Base-by-base conservation (phyloP, 1,140 invertebrate species). In the Nasonia vitripennis region DNA sequence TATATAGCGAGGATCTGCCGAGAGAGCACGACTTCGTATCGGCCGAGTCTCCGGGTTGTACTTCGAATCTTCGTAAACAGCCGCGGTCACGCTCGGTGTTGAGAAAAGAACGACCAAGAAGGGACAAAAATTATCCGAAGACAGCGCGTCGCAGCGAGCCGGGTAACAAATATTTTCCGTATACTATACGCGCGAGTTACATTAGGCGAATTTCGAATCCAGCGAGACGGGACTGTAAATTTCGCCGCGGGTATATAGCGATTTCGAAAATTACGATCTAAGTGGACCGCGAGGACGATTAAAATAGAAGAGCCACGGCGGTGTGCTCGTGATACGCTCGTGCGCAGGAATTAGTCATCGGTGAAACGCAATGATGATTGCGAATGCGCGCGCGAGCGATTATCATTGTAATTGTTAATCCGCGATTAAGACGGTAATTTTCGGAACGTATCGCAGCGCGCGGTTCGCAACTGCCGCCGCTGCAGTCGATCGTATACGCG, bases 271-370 rank as follows among this genome's bases (percentile, higher is more conserved):
- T 73, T 73, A 48, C 20, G 10, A 71, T 81, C 27, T 51, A 48
- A 81, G 23, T 81, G n/a, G n/a, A 71, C 34, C 67, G 41, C 41
- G 31, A 17, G 11, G n/a, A 45, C 62, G 55, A 71, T 81, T 70
- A 81, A 81, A 70, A 71, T 81, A 68, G 67, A 81, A 71, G 67
- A 81, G 37, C 23, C 17, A 27, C 48, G 0, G 77, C 45, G 6
- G 6, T n/a, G 73, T 10, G 20, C 5, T 3, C 17, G 2, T 5
- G 17, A 4, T 55, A 5, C 20, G 55, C 55, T 20, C 17, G 5
- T 62, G 55, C 20, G 14, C 12, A 55, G 17, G 2, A 55, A 45
- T 45, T 45, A 45, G 41, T 45, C 41, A 45, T 45, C 41, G 41
- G 7, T 10, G 41, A 45, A 45, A 45, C 41, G 41, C 41, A 45